phyloP scores from a whole-genome alignment of 2,797 vertebrate species.

The Enoplosus armatus region DNA sequence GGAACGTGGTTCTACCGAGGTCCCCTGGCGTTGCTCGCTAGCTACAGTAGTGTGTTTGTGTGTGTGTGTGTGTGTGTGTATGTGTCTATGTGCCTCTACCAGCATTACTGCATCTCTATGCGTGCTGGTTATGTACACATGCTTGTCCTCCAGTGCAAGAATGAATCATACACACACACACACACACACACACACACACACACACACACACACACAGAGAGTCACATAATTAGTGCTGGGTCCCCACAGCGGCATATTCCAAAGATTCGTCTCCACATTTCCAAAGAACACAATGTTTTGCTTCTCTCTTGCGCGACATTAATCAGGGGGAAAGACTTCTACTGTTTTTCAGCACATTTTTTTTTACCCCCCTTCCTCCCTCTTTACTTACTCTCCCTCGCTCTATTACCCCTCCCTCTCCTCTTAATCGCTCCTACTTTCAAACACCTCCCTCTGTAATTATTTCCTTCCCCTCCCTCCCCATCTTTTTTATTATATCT shows the following conservation, averaged over 20 bases:
- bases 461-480: slow-evolving; percentile 64
- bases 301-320: slow-evolving; percentile 59
- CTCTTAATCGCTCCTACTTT: slow-evolving; percentile 70
- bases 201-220: slow-evolving; percentile 31
- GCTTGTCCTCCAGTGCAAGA: slow-evolving; percentile 70
- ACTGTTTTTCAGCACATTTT: slow-evolving; percentile 62
- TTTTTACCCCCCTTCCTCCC: slow-evolving; percentile 1
- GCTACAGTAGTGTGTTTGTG: slow-evolving; percentile 33
- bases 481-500: slow-evolving; percentile 66
- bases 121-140: slow-evolving; percentile 69
- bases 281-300: slow-evolving; percentile 72
- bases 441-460: slow-evolving; percentile 77
- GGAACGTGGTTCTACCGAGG: slow-evolving; percentile 71
- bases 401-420: slow-evolving; percentile 65
- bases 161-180: slow-evolving; percentile 59
- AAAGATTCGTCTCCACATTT: slow-evolving; percentile 67
- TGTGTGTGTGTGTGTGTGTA: slow-evolving; percentile 29
- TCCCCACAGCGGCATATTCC: slow-evolving; percentile 65
- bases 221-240: slow-evolving; percentile 69
- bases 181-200: slow-evolving; percentile 28
- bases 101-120: slow-evolving; percentile 58
- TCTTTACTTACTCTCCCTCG: slow-evolving; percentile 46
- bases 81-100: slow-evolving; percentile 20
- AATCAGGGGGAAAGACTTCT: slow-evolving; percentile 59
- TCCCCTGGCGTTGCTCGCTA: slow-evolving; percentile 69